Base-by-base conservation (phyloP, 2,888 invertebrate genomes). In the Xylocampa areola region DNA sequence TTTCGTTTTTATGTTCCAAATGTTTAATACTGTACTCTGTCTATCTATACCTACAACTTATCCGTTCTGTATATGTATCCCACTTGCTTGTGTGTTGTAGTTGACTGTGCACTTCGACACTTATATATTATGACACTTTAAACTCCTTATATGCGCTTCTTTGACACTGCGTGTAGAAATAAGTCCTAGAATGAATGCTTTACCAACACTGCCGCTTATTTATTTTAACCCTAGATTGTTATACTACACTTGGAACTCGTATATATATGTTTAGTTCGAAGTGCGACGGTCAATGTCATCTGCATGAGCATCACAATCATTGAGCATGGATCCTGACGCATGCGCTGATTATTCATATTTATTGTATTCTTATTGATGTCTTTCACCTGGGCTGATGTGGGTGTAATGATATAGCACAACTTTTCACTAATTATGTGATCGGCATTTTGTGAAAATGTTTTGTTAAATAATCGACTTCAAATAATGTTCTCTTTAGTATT, bases 1-100 rank as follows among this genome's bases (percentile, higher is more conserved):
- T 88, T 81, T 75, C 80, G 83, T 88, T 87, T 69, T 86, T 84
- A 77, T 85, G 76, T 82, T 89, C 87, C 76, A 74, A 82, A 83
- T 82, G 80, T 85, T 84, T 84, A 63, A 87, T 86, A 91, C 91
- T 92, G 85, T 90, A 91, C 89, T 88, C 84, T 84, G 73, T 85
- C 83, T 86, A 76, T 88, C 84, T 91, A 84, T 85, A 89, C 89
- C 88, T 77, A 88, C 90, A 89, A 88, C 84, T 83, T 88, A 74
- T 83, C 78, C 79, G 77, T 81, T 76, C 75, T 81, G 52, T 77
- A 62, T 73, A 47, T 77, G 60, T 79, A 73, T 77, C 80, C 84
- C 85, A 81, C 82, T 74, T 63, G 74, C 81, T 86, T 84, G 68
- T 68, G 77, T 84, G 75, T 87, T 75, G 80, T 84, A 80, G 74